Percentiles rank a stretch among this genome's conserved stretches.
These are phyloP conservation scores for Calidris pygmaea DNA, from an alignment of 2,113 vertebrate genomes.

Conservation along the genomic window DNA sequence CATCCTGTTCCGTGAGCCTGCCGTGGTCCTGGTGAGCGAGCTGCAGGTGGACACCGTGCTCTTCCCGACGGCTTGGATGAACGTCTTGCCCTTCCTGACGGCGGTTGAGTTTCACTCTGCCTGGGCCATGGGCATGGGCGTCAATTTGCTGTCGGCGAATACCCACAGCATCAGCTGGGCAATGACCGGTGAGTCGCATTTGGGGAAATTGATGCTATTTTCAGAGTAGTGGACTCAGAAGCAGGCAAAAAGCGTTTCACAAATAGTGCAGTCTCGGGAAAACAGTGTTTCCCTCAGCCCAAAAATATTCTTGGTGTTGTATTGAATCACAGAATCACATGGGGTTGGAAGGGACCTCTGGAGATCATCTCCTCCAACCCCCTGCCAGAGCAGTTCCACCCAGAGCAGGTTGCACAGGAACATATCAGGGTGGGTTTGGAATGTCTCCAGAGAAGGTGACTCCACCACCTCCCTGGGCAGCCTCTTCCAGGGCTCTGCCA, in stretches of 20 bases:
- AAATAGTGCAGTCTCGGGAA: neutral
- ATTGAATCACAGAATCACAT: neutral
- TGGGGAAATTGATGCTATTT: neutral
- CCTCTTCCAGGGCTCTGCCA: too few relatives aligned
- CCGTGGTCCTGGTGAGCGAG: conserved; percentile 69
- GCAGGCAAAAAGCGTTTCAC: neutral
- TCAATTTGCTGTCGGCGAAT: conserved; percentile 78
- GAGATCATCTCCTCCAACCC: too few relatives aligned
- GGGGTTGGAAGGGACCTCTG: too few relatives aligned
- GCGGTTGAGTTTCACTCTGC: conserved; percentile 72
- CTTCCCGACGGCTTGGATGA: conserved; percentile 69
- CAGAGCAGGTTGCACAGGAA: too few relatives aligned
- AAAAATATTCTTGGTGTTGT: neutral
- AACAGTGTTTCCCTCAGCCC: neutral
- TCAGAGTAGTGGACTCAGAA: neutral
- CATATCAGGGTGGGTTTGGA: too few relatives aligned
- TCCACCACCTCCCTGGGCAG: too few relatives aligned
- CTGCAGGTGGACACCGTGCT: conserved; percentile 75
- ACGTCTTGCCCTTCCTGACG: conserved; percentile 65
- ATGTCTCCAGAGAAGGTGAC: too few relatives aligned
- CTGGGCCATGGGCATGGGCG: conserved; percentile 67
- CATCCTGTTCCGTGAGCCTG: conserved; percentile 83
- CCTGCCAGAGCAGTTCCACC: too few relatives aligned
- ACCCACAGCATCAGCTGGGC: conserved; percentile 55
- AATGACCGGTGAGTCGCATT: conserved; percentile 77